Percentiles rank a stretch among this genome's conserved stretches.
Evolutionary conservation across 2,888 invertebrate genomes (phyloP).

Genomic region (Amphimallon solstitiale): DNA sequence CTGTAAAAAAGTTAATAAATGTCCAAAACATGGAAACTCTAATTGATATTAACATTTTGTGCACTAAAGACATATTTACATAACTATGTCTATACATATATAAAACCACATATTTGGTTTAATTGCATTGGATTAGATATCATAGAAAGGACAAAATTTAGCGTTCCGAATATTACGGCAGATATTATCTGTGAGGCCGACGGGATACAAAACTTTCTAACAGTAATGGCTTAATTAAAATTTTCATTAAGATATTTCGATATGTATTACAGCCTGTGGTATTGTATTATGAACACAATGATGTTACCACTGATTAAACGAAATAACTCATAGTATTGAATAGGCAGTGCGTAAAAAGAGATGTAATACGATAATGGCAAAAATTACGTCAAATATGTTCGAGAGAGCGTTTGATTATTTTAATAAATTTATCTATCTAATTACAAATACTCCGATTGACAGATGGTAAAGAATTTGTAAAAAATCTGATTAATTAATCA

Average conservation of each 20-base stretch:
- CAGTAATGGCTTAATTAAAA: slow-evolving; percentile 20
- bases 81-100: too few species aligned
- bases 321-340: slow-evolving; percentile 3
- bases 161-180: background rate
- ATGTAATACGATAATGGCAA: background rate
- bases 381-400: slow-evolving; percentile 4
- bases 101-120: background rate
- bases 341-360: background rate
- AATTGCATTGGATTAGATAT: background rate
- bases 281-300: slow-evolving; percentile 25
- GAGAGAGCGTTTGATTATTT: background rate
- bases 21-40: too few species aligned
- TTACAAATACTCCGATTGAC: too few species aligned
- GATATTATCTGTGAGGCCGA: slow-evolving; percentile 5
- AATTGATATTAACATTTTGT: too few species aligned
- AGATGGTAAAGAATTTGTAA: too few species aligned
- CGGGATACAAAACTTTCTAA: slow-evolving; percentile 23
- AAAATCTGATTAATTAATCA: too few species aligned
- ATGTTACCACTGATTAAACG: slow-evolving; percentile 7
- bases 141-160: slow-evolving; percentile 9
- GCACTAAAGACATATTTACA: too few species aligned
- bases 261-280: background rate
- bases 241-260: slow-evolving; percentile 29
- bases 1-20: too few species aligned
- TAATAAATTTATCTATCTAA: slow-evolving; percentile 10